Base-by-base conservation (phyloP, 2,113 vertebrate genomes). In the Rhodinocichla rosea region DNA sequence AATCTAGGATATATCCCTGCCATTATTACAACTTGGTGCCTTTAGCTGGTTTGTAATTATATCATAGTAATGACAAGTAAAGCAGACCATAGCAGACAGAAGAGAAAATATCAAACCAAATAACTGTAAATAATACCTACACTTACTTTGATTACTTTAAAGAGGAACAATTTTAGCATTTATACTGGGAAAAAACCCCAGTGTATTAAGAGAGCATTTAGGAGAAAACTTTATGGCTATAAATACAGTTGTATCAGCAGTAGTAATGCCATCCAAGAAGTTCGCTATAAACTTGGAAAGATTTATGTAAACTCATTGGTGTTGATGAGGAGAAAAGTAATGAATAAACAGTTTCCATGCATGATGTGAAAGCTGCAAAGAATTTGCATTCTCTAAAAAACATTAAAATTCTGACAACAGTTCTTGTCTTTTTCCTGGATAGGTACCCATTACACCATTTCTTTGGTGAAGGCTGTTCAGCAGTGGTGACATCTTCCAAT, bases 371-470 rank as follows among this genome's bases (percentile, higher is more conserved):
- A 90, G 17, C 20, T 89, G 21, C 20, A 40, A 71, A 68, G 8
- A 76, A 73, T 56, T 83, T 84, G 8, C 21, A 11, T 91, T 90
- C 45, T 76, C 69, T 95, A 11, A 57, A 77, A 35, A 39, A 39
- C 35, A 9, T 7, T 32, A 94, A 93, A 53, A 19, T 87, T 96
- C 97, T 99, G 98, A 99, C 95, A 87, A 65, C 44, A 39, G 27
- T 89, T 96, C 92, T 97, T 97, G 40, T 98, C 76, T 98, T 94
- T 91, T 97, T 93, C 73, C 93, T 3, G 91, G 60, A 92, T 98
- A 99, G 99, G 98, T 98, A 97, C 96, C 97, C 97, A 71, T 98
- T 94, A 78, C 94, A 92, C 69, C 95, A 92, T 95, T 97, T 88
- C 87, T 65, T 96, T 97, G 95, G 96, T 95, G 97, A 98, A 97